Evolutionary conservation across 2,888 invertebrate genomes (phyloP), one percentile per base, ranked within the genome.

Genomic region (Glaucopsyche alexis): DNA sequence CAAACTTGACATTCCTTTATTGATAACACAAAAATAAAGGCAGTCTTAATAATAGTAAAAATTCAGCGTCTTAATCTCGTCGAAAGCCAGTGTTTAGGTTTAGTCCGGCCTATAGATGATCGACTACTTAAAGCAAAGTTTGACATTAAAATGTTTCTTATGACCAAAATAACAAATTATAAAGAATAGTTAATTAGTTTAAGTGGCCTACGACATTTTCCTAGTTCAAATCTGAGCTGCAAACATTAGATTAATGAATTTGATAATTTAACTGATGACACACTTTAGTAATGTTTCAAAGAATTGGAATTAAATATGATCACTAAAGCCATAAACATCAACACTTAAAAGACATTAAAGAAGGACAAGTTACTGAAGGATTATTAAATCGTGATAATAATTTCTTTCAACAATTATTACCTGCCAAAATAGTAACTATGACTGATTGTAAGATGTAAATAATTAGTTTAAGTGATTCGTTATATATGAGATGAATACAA

Each of bases 361-460:
- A 60, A 55, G 9, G 1, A 38, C 29, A 29, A 13, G 14, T 38
- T 60, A 38, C 60, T 60, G 60, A 64, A 71, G 64, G 73, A 73
- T 73, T 72, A 74, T 73, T 72, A 71, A 69, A 71, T 74, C 75
- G 76, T 72, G 60, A 67, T 76, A 74, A 72, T 72, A 74, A 66
- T 74, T 73, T 73, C 55, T 70, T 74, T 77, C 74, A 83, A 84
- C 81, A 81, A 82, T 85, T 83, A 83, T 84, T 85, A 83, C 88
- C 88, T 90, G 90, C 91, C 90, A 91, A 91, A 90, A 88, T 88
- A 87, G 86, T 85, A 86, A 87, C 83, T 91, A 90, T 87, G 92
- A 92, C 92, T 93, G 92, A 93, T 88, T 89, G 91, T 91, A 90
- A 90, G 89, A 87, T 91, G 93, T 92, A 92, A 83, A 91, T 92